Evolutionary conservation across 2,888 invertebrate species (phyloP).

Genomic region (Colostygia pectinataria): DNA sequence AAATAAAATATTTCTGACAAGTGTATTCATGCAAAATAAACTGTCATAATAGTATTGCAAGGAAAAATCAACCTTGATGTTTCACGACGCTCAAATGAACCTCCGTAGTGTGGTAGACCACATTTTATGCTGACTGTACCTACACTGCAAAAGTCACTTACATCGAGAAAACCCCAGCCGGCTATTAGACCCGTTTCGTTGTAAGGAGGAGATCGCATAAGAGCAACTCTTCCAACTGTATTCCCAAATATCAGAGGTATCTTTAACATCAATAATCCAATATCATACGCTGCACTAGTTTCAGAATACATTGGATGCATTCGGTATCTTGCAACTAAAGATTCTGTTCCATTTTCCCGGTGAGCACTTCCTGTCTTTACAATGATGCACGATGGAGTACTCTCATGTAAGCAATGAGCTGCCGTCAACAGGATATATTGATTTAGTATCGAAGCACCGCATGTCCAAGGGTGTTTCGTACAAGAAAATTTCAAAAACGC

Average conservation of each 20-base stretch:
- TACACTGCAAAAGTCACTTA: not conserved
- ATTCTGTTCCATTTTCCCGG: not conserved
- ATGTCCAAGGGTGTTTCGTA: not conserved
- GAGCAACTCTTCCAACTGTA: constrained; percentile 2
- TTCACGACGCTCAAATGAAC: too few relatives aligned
- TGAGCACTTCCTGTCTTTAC: not conserved
- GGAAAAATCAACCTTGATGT: too few relatives aligned
- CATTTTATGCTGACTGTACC: too few relatives aligned
- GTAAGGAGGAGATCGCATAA: not conserved
- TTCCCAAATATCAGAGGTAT: not conserved
- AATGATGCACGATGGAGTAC: not conserved
- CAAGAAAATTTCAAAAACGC: not conserved
- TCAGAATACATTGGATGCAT: not conserved
- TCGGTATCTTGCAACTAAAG: not conserved
- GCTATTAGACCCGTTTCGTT: not conserved
- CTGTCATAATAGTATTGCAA: too few relatives aligned
- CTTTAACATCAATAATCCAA: not conserved
- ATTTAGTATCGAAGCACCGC: constrained; percentile 5
- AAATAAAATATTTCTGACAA: too few relatives aligned
- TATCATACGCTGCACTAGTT: not conserved
- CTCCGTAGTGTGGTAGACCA: too few relatives aligned
- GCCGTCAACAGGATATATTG: constrained; percentile 8
- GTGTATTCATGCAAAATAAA: too few relatives aligned
- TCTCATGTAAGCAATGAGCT: constrained; percentile 1
- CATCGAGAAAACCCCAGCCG: constrained; percentile 8